Percentiles rank a stretch among this genome's conserved stretches.
phyloP scores from a whole-genome alignment of 1,140 invertebrate genomes.

The Cataglyphis hispanica region DNA sequence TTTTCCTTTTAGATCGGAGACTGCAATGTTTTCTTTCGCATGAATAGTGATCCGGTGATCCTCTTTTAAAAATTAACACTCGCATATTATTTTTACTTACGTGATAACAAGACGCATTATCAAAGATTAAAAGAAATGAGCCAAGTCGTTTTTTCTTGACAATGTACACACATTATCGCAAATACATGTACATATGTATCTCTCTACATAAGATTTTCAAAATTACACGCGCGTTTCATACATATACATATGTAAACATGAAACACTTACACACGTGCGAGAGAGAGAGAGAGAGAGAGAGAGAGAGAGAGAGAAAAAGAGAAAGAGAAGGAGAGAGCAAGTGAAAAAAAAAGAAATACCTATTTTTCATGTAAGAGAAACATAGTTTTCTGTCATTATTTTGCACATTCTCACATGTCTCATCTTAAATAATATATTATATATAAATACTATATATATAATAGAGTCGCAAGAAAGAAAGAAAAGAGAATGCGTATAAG shows the following conservation, averaged over 20 bases:
- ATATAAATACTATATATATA: constrained; percentile 61
- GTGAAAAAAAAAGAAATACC: constrained; percentile 76
- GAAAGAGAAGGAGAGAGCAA: constrained; percentile 63
- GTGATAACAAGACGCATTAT: constrained; percentile 5
- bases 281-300: constrained; percentile 71
- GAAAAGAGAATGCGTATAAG: constrained; percentile 58
- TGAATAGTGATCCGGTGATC: constrained; percentile 30
- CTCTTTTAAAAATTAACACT: constrained; percentile 38
- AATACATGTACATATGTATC: constrained; percentile 65
- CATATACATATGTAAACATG: constrained; percentile 73
- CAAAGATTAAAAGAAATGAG: constrained; percentile 31
- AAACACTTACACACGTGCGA: constrained; percentile 63
- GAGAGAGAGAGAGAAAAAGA: constrained; percentile 65
- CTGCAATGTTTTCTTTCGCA: neutral
- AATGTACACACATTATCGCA: constrained; percentile 39
- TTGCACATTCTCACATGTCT: constrained; percentile 76
- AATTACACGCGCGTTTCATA: constrained; percentile 67
- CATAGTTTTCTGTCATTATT: constrained; percentile 84
- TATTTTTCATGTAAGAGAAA: constrained; percentile 83
- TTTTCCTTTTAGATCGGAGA: constrained; percentile 25
- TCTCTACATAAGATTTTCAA: constrained; percentile 58
- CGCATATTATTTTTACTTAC: constrained; percentile 33
- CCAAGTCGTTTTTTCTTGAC: constrained; percentile 48
- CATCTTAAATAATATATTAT: constrained; percentile 61
- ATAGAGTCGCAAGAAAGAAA: constrained; percentile 63